Conservation (phyloP, 2,797 vertebrate species). For the Otolemur crassicaudatus region DNA sequence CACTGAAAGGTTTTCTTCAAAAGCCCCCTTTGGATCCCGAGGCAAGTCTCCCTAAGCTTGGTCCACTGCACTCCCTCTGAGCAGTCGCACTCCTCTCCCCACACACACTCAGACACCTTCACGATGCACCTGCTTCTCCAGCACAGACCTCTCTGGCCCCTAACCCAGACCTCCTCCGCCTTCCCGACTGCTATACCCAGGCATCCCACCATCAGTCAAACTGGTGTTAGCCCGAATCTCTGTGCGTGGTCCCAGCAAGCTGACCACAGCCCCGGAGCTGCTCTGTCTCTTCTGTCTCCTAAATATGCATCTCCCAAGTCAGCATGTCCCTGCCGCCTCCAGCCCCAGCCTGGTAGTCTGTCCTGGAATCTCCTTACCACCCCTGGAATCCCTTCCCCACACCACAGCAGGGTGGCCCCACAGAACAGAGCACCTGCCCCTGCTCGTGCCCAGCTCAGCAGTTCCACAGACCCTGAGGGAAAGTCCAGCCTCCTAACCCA, state of each 20-base stretch:
- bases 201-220: neutral
- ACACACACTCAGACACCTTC: too few species aligned
- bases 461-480: neutral
- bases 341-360: too few species aligned
- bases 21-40: neutral
- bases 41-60: neutral
- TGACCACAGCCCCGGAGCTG: neutral
- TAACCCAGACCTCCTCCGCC: accelerated
- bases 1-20: neutral
- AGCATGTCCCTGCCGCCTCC: too few species aligned
- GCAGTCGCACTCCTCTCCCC: too few species aligned
- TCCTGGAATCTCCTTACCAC: neutral
- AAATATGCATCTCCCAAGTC: neutral
- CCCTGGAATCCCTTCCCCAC: neutral
- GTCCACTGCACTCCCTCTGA: too few species aligned
- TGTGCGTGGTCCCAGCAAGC: neutral
- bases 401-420: neutral
- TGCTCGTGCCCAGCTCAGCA: neutral
- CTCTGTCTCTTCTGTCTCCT: neutral
- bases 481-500: neutral
- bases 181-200: neutral
- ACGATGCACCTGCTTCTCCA: neutral
- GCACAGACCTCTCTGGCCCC: neutral
- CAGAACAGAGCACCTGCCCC: neutral
- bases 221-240: neutral